Evolutionary conservation across 2,888 invertebrate species (phyloP).

Genomic region (Thymelicus acteon): DNA sequence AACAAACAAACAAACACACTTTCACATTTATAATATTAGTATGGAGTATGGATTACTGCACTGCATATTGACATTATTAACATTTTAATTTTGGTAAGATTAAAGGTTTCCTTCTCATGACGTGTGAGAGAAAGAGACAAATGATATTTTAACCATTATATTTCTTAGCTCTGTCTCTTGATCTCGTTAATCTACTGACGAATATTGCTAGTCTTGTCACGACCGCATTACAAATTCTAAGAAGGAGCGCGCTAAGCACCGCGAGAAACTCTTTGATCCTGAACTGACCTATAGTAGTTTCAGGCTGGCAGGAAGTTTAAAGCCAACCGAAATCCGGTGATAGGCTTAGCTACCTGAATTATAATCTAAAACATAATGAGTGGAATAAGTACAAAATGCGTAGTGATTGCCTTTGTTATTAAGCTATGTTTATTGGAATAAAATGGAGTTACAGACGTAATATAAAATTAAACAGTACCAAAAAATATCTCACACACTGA

Average conservation of each 20-base stretch:
- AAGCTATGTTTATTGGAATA: too few relatives aligned
- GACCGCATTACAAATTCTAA: slow-evolving; percentile 65
- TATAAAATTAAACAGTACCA: too few relatives aligned
- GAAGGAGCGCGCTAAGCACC: slow-evolving; percentile 66
- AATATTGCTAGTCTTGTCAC: slow-evolving; percentile 65
- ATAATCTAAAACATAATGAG: not conserved
- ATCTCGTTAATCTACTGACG: not conserved
- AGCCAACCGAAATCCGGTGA: slow-evolving; percentile 5
- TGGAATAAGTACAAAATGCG: too few relatives aligned
- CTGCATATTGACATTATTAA: too few relatives aligned
- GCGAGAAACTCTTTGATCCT: slow-evolving; percentile 12
- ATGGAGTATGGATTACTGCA: too few relatives aligned
- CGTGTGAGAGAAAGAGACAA: not conserved
- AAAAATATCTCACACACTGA: too few relatives aligned
- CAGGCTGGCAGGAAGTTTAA: slow-evolving; percentile 7
- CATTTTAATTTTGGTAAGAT: too few relatives aligned
- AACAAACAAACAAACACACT: too few relatives aligned
- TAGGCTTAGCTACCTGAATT: slow-evolving; percentile 4
- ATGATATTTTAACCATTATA: not conserved
- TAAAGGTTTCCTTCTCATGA: too few relatives aligned
- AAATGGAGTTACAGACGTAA: too few relatives aligned
- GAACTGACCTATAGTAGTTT: slow-evolving; percentile 11
- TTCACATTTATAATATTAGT: too few relatives aligned
- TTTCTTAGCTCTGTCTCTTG: not conserved
- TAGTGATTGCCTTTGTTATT: too few relatives aligned